Evolutionary conservation across 2,888 invertebrate genomes (phyloP).

Genomic region (Drosophila nigricruria): DNA sequence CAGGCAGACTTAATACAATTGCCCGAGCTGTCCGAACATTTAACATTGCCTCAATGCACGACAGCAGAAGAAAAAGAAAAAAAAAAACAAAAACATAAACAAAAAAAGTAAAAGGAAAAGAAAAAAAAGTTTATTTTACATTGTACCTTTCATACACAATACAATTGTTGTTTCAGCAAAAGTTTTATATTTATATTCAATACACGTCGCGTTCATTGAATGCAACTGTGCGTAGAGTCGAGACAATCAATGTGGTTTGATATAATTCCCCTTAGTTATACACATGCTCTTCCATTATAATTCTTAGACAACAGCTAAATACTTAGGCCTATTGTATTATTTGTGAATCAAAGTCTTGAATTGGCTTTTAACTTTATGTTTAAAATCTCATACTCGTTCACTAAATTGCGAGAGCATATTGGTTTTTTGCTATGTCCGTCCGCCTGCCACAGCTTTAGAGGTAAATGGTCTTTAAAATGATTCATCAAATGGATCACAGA

Average conservation of each 20-base stretch:
- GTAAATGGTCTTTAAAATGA: background rate
- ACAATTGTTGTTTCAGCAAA: constrained; percentile 53
- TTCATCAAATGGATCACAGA: constrained; percentile 7
- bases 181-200: constrained; percentile 35
- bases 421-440: background rate
- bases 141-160: constrained; percentile 52
- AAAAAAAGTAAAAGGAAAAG: background rate
- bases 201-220: constrained; percentile 43
- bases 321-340: background rate
- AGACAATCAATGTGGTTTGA: constrained; percentile 79
- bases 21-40: constrained; percentile 25
- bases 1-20: constrained; percentile 9
- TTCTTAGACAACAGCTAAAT: constrained; percentile 23
- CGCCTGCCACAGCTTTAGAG: background rate
- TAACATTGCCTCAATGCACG: constrained; percentile 33
- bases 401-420: background rate
- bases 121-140: constrained; percentile 37
- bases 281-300: constrained; percentile 55
- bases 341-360: background rate
- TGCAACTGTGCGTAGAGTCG: constrained; percentile 59
- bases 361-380: background rate
- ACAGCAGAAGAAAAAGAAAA: background rate
- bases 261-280: constrained; percentile 59
- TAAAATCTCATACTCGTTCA: background rate
- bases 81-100: background rate